Percentiles rank a stretch among this genome's conserved stretches.
phyloP scores from a whole-genome alignment of 2,113 vertebrate genomes.

The Peromyscus polionotus region DNA sequence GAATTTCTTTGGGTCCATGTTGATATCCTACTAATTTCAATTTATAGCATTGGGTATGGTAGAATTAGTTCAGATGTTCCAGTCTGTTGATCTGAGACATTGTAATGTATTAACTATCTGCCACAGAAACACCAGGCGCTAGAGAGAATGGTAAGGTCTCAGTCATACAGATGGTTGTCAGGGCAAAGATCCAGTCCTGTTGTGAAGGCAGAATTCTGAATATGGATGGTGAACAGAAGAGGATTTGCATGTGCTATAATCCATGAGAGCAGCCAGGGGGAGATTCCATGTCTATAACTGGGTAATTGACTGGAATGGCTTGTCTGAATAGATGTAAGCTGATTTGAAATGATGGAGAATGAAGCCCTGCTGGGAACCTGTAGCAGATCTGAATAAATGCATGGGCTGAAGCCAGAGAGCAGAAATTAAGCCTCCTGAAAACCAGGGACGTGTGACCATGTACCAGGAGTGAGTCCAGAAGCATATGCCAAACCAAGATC shows the following conservation, averaged over 20 bases:
- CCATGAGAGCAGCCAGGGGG: conserved; percentile 36
- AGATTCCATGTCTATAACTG: conserved; percentile 67
- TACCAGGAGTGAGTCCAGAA: conserved; percentile 71
- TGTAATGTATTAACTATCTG: conserved; percentile 57
- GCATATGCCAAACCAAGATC: conserved; percentile 67
- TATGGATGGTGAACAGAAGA: conserved; percentile 59
- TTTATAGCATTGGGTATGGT: background rate
- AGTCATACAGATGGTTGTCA: conserved; percentile 45
- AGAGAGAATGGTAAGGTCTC: conserved; percentile 48
- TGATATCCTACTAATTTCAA: conserved; percentile 12
- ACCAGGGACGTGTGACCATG: conserved; percentile 66
- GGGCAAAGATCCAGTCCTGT: conserved; percentile 60
- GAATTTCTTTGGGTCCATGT: background rate
- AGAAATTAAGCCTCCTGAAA: conserved; percentile 75
- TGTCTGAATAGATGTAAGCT: conserved; percentile 73
- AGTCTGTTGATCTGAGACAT: conserved; percentile 45
- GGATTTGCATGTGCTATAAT: conserved; percentile 69
- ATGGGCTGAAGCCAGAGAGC: conserved; percentile 58
- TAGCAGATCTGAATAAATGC: conserved; percentile 58
- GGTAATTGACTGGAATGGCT: conserved; percentile 76
- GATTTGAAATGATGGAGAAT: conserved; percentile 72
- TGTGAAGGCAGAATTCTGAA: conserved; percentile 68
- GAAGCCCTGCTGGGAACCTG: conserved; percentile 57
- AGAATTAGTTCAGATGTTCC: conserved; percentile 30
- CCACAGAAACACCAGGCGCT: conserved; percentile 24